Base-by-base conservation (phyloP, 2,888 invertebrate genomes). In the Lepeophtheirus nordmannii region DNA sequence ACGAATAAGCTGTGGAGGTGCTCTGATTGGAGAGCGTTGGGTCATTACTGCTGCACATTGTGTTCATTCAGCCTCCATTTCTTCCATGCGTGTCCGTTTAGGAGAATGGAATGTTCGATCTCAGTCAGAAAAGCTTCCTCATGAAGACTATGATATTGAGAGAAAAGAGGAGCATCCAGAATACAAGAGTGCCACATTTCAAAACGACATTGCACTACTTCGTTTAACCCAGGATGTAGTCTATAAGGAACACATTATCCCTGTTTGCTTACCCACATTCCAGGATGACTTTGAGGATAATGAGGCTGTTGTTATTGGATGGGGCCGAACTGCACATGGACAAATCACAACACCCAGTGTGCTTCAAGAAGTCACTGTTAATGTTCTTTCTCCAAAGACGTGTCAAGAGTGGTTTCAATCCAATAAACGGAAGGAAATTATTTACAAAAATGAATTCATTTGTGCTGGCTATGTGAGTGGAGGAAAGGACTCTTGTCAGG, bases 381-480 rank as follows among this genome's bases (percentile, higher is more conserved):
- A 81, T 75, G 80, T 92, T 17, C 85, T 92, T 59, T 86, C 89
- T 0, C 90, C 91, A 73, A 88, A 89, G 72, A 81, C 89, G 68
- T 92, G 92, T 72, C 92, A 92, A 77, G 81, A 87, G 62, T 92
- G 92, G 92, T 92, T 91, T 76, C 79, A 89, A 62, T 87, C 89
- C 0, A 91, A 91, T 0, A 92, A 91, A 0, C 77, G 92, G 41
- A 77, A 89, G 64, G 92, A 93, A 75, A 87, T 86, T n/a, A 92
- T 92, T 68, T 90, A 91, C 71, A 89, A 91, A 71, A 71, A 70
- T 62, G 91, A 92, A 1, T 91, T 91, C 74, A 78, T 92, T 0
- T 92, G 92, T 74, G 92, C 92, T 0, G 92, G 92, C 3, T 92
- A 90, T 72, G 91, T 91, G 75, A 89, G 90, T 78, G 89, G 87